Conservation (phyloP, 2,113 vertebrate species). For the Lanius collurio region DNA sequence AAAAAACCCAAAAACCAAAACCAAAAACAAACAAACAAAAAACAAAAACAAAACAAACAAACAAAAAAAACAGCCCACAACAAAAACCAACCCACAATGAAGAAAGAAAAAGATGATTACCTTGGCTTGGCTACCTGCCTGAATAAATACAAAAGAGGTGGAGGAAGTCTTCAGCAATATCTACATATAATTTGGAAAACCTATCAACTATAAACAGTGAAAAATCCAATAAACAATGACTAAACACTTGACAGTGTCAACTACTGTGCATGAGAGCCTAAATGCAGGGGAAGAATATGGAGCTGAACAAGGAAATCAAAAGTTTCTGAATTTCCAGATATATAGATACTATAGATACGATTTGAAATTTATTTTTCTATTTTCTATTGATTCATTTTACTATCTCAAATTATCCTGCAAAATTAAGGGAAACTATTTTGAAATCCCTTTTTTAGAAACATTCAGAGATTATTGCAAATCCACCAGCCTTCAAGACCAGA, state of each 20-base stretch:
- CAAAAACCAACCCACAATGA: background rate
- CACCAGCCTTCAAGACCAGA: accelerated
- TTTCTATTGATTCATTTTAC: background rate
- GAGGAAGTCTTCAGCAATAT: background rate
- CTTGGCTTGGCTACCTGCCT: background rate
- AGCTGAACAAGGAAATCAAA: background rate
- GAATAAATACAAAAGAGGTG: background rate
- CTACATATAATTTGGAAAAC: background rate
- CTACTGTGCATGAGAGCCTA: background rate
- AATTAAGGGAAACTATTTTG: background rate
- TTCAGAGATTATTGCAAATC: background rate
- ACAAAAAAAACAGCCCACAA: background rate
- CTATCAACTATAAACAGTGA: background rate
- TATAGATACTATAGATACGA: no score
- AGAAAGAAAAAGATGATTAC: background rate
- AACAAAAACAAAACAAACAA: no score
- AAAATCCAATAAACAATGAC: background rate
- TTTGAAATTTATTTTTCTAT: background rate
- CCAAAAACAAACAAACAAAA: no score
- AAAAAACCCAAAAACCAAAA: no score
- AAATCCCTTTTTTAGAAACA: background rate
- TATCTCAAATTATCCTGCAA: background rate
- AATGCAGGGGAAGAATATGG: background rate
- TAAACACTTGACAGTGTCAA: background rate
- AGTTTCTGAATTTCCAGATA: background rate